Evolutionary conservation across 2,888 invertebrate genomes (phyloP).

Genomic region (Tyria jacobaeae): DNA sequence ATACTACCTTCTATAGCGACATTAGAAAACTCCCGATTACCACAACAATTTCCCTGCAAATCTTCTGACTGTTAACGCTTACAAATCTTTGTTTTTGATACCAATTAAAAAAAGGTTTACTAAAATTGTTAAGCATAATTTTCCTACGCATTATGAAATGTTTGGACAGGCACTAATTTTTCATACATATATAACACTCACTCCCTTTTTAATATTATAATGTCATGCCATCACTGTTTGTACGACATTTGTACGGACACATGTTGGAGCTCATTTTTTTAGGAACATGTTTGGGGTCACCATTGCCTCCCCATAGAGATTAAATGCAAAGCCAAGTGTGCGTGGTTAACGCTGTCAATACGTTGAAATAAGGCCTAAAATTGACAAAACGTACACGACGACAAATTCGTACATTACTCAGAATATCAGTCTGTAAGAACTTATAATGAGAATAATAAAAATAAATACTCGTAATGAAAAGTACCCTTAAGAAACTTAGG

Average conservation of each 20-base stretch:
- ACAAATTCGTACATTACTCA: slow-evolving; percentile 33
- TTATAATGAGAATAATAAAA: slow-evolving; percentile 44
- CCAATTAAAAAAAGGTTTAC: slow-evolving; percentile 35
- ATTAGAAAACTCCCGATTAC: slow-evolving; percentile 28
- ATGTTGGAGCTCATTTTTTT: slow-evolving; percentile 33
- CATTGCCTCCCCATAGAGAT: slow-evolving; percentile 28
- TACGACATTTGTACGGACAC: slow-evolving; percentile 40
- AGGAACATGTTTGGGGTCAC: slow-evolving; percentile 45
- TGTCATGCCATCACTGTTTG: slow-evolving; percentile 35
- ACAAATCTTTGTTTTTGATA: slow-evolving; percentile 24
- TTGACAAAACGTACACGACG: slow-evolving; percentile 44
- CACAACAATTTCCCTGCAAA: slow-evolving; percentile 27
- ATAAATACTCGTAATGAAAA: slow-evolving; percentile 61
- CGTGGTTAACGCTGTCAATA: slow-evolving; percentile 37
- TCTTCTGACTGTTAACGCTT: slow-evolving; percentile 27
- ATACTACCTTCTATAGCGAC: slow-evolving; percentile 20
- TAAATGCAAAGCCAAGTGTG: slow-evolving; percentile 46
- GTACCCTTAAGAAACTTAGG: slow-evolving; percentile 59
- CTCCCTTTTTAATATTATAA: slow-evolving; percentile 28
- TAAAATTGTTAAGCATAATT: slow-evolving; percentile 42
- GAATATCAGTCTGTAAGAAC: slow-evolving; percentile 58
- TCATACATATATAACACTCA: slow-evolving; percentile 29
- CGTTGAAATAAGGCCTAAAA: slow-evolving; percentile 41
- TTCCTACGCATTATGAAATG: slow-evolving; percentile 50
- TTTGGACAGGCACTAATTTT: slow-evolving; percentile 48